Evolutionary conservation across 2,113 vertebrate genomes (phyloP).

Genomic region (Peromyscus californicus): DNA sequence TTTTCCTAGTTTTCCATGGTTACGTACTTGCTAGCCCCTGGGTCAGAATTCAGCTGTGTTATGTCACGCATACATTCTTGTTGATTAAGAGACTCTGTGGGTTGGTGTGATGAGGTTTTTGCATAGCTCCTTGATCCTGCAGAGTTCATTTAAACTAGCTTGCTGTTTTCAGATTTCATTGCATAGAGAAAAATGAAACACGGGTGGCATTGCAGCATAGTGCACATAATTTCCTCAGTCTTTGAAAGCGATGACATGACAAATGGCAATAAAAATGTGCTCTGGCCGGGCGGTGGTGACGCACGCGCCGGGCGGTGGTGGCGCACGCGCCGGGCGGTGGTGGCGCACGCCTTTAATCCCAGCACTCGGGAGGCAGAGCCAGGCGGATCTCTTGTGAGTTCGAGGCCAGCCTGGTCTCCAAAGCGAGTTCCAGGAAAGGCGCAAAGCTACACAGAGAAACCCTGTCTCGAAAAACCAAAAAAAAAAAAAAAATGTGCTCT

Average conservation of each 20-base stretch:
- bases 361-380: no score
- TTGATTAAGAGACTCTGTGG: conserved; percentile 66
- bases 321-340: no score
- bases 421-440: no score
- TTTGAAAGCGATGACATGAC: conserved; percentile 53
- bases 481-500: conserved; percentile 37
- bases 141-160: conserved; percentile 56
- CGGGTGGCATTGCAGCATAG: not conserved
- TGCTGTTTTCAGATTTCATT: conserved; percentile 69
- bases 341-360: no score
- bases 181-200: conserved; percentile 23
- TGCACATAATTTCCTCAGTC: conserved; percentile 32
- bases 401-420: no score
- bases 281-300: no score
- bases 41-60: not conserved
- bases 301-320: no score
- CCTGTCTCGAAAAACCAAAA: no score
- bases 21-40: not conserved
- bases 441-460: no score
- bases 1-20: not conserved
- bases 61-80: conserved; percentile 13
- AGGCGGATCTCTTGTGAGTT: no score
- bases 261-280: conserved; percentile 42
- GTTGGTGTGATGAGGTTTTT: conserved; percentile 69
- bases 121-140: conserved; percentile 34